Evolutionary conservation across 2,113 vertebrate species (phyloP).

Genomic region (Notothenia coriiceps): DNA sequence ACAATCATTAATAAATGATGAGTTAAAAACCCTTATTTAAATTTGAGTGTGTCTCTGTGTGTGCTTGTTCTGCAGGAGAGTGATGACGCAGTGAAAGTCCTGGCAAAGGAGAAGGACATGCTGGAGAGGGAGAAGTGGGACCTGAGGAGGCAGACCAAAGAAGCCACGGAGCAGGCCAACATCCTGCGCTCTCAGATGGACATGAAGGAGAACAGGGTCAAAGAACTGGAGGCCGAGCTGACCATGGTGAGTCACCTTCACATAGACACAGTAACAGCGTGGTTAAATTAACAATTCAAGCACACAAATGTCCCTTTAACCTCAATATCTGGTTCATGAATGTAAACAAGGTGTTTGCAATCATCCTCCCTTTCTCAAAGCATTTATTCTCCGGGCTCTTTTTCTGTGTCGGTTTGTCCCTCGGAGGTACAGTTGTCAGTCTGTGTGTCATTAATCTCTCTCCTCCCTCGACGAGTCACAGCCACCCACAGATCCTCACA

Average conservation of each 20-base stretch:
- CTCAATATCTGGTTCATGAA: neutral
- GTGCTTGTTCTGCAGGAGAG: constrained; percentile 88
- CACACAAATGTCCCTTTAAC: neutral
- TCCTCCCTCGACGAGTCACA: constrained; percentile 50
- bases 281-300: neutral
- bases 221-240: constrained; percentile 97
- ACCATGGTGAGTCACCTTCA: constrained; percentile 90
- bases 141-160: constrained; percentile 94
- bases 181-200: constrained; percentile 94
- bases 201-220: constrained; percentile 98
- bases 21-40: neutral
- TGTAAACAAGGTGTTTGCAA: constrained; percentile 18
- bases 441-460: constrained; percentile 62
- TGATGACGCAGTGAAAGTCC: constrained; percentile 93
- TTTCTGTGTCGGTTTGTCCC: constrained; percentile 27
- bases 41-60: neutral
- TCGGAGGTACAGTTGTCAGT: constrained; percentile 52
- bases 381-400: constrained; percentile 6
- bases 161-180: constrained; percentile 93
- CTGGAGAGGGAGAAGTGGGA: constrained; percentile 99
- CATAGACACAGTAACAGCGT: neutral
- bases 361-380: constrained; percentile 28
- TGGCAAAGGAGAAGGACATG: constrained; percentile 96
- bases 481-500: constrained; percentile 58
- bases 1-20: neutral